Conservation (phyloP, 2,888 invertebrate genomes). For the Cheilosia variabilis region DNA sequence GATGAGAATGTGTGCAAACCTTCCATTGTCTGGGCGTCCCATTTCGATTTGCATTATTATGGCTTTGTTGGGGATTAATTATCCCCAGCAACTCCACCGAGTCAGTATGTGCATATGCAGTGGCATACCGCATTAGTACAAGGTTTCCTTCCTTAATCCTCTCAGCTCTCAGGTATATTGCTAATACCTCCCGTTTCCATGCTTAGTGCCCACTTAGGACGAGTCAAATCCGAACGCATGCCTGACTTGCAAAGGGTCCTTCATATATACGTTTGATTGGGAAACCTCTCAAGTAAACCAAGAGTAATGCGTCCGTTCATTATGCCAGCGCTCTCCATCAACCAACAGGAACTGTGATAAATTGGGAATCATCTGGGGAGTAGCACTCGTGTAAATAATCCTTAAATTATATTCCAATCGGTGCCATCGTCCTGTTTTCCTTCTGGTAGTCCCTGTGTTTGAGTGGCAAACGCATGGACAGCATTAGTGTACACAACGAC, state of each 20-base stretch:
- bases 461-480: constrained; percentile 41
- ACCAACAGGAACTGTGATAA: not conserved
- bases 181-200: not conserved
- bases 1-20: too few relatives aligned
- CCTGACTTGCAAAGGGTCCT: constrained; percentile 7
- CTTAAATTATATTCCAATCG: constrained; percentile 34
- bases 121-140: not conserved
- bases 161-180: not conserved
- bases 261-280: not conserved
- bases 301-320: constrained; percentile 36
- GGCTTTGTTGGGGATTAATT: too few relatives aligned
- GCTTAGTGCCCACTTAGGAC: not conserved
- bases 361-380: constrained; percentile 4
- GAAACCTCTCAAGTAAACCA: constrained; percentile 4
- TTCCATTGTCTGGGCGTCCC: too few relatives aligned
- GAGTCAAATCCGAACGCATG: constrained; percentile 5
- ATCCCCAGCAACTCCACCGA: too few relatives aligned
- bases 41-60: too few relatives aligned
- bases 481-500: constrained; percentile 9
- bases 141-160: not conserved
- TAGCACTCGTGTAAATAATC: constrained; percentile 43
- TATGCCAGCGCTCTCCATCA: constrained; percentile 4
- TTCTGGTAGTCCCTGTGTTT: constrained; percentile 22
- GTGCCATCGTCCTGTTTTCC: not conserved
- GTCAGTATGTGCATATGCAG: too few relatives aligned